phyloP scores from a whole-genome alignment of 2,888 invertebrate species.

The Polyommatus icarus region DNA sequence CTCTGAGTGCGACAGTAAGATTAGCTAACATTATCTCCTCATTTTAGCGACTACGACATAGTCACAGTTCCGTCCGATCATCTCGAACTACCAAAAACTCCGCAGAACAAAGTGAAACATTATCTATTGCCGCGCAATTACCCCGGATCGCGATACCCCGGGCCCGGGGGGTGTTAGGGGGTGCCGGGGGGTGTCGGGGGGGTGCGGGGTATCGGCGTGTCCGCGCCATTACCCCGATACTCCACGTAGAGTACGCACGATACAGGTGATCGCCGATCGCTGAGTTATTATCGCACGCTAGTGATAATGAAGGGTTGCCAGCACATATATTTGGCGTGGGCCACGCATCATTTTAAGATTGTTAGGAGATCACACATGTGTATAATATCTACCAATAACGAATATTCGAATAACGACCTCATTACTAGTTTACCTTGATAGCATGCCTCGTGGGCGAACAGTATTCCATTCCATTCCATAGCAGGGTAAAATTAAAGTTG shows the following conservation, averaged over 20 bases:
- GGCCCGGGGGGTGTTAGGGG: slow-evolving; percentile 39
- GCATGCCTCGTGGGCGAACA: too few relatives aligned
- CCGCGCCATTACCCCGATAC: slow-evolving; percentile 71
- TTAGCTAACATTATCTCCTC: not conserved
- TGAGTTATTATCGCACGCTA: slow-evolving; percentile 16
- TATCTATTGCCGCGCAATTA: slow-evolving; percentile 72
- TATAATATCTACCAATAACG: too few relatives aligned
- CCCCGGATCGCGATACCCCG: slow-evolving; percentile 62
- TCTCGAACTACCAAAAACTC: slow-evolving; percentile 14
- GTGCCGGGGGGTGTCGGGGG: slow-evolving; percentile 38
- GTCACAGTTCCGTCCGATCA: not conserved
- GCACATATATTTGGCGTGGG: not conserved
- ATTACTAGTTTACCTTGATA: too few relatives aligned
- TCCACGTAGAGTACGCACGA: slow-evolving; percentile 65
- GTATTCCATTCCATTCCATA: too few relatives aligned
- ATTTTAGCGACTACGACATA: not conserved
- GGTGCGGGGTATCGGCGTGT: slow-evolving; percentile 53
- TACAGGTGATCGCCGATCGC: slow-evolving; percentile 39
- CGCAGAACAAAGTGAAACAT: slow-evolving; percentile 37
- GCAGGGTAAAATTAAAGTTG: too few relatives aligned
- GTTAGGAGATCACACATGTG: not conserved
- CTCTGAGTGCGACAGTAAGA: too few relatives aligned
- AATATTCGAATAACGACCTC: too few relatives aligned
- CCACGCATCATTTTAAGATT: not conserved
- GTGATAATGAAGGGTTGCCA: not conserved